Evolutionary conservation across 2,113 vertebrate genomes (phyloP), one percentile per base, ranked within the genome.

Genomic region (Opisthocomus hoazin): DNA sequence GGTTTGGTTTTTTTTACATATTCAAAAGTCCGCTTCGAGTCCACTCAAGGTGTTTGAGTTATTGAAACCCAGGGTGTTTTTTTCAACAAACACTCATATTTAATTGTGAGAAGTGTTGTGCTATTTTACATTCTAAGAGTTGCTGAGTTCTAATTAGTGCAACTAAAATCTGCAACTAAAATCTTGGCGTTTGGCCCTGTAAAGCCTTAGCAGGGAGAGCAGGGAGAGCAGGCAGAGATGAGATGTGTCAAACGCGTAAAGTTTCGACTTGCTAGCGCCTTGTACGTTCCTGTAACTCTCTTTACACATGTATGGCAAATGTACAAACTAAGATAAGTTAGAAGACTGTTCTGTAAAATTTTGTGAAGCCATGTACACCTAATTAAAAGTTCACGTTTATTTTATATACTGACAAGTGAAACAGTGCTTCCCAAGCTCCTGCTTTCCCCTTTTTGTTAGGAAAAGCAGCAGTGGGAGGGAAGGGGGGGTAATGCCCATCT

Each of bases 301-400:
- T 34, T 54, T 22, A 30, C 7, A 1, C 3, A 2, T 6, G 6
- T 15, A 5, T 32, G 50, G 29, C 0, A 0, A 37, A 77, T 8
- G 6, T 32, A 32, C 29, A 63, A 76, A 63, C 36, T 36, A 37
- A 56, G 32, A 2, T 32, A 29, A 37, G 19, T 30, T 36, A 61
- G 60, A 74, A 71, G 58, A 11, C 30, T 39, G 7, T 13, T 54
- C 39, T 7, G 5, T 22, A n/a, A 45, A 64, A 57, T 63, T 57
- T 45, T 51, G 15, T 1, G 0, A 46, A 53, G 16, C n/a, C 17
- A 16, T 4, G 10, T 41, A 10, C 26, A 20, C 32, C 8, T 41
- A 16, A 13, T 27, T 36, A 75, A 61, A 60, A 86, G 45, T 17
- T 54, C 32, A 21, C 1, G 2, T 34, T 43, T 61, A 13, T 51